phyloP scores from a whole-genome alignment of 2,797 vertebrate genomes.

The Cyprinodon diabolis region DNA sequence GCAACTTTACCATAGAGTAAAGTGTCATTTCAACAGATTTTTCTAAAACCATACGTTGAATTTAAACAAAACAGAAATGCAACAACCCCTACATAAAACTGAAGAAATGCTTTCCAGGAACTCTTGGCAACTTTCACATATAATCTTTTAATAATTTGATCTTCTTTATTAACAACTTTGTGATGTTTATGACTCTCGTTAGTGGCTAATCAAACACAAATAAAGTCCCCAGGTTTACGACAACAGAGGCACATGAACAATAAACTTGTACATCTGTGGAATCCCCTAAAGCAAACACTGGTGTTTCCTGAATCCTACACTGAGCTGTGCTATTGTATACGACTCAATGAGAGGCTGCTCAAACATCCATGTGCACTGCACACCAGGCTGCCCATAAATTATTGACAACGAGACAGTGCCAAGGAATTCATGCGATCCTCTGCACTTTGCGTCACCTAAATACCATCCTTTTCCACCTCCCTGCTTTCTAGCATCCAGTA shows the following conservation, averaged over 20 bases:
- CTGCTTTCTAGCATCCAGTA: constrained; percentile 15
- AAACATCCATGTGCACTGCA: constrained; percentile 28
- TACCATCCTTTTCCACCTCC: constrained; percentile 39
- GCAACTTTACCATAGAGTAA: not conserved
- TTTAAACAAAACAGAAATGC: not conserved
- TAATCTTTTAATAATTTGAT: not conserved
- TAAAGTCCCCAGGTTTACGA: not conserved
- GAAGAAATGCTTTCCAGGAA: not conserved
- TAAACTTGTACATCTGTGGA: not conserved
- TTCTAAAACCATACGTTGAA: not conserved
- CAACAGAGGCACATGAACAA: not conserved
- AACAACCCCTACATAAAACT: not conserved
- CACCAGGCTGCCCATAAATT: constrained; percentile 55
- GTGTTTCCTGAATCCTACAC: constrained; percentile 19
- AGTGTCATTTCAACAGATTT: not conserved
- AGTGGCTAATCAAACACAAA: not conserved
- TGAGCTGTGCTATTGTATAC: constrained; percentile 6
- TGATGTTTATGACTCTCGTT: not conserved
- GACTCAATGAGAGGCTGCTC: constrained; percentile 19
- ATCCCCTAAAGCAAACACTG: not conserved
- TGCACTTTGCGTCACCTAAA: constrained; percentile 58
- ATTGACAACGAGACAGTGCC: constrained; percentile 61
- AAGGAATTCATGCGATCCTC: constrained; percentile 63
- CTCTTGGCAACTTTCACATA: not conserved
- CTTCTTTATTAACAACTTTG: too few species aligned